Base-by-base conservation (phyloP, 2,888 invertebrate genomes). In the Drosophila recens region DNA sequence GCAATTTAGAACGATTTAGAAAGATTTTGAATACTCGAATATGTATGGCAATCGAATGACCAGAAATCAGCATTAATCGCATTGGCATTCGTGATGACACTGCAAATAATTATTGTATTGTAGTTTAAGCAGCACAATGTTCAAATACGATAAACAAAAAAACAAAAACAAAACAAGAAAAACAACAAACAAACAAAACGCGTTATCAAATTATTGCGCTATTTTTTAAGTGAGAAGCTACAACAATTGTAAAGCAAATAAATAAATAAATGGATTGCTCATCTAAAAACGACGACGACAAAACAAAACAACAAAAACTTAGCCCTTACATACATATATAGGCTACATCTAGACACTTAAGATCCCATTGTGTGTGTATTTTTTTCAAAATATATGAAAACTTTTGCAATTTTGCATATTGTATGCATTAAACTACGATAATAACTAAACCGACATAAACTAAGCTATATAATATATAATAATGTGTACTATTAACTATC, bases 11-110 rank as follows among this genome's bases (percentile, higher is more conserved):
- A 72, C 59, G 77, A 61, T 70, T 70, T 74, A 71, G 63, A 74
- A 72, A 54, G 79, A 80, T 63, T 71, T 63, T 67, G 59, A 79
- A 86, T 87, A 85, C 87, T 87, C 85, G 85, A 87, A 85, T 87
- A 79, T 64, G 48, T 38, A 46, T 54, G 34, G 8, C 48, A 11
- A 30, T 51, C 49, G 49, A 51, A 51, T 51, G 49, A 51, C 34
- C 33, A 51, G 49, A 51, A 34, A 51, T 51, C 38, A 51, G 43
- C 51, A 45, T 70, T 52, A 68, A 20, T 40, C n/a, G 67, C 72
- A 68, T 63, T 73, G 45, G 64, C 69, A 71, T 62, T 71, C 49
- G 73, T 61, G 56, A 83, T 74, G 80, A 73, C 64, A 66, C 63
- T 79, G 67, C 74, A 66, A 64, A 61, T 54, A 43, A 61, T 53